Evolutionary conservation across 2,797 vertebrate genomes (phyloP).

Genomic region (Leptatherina wallacei): DNA sequence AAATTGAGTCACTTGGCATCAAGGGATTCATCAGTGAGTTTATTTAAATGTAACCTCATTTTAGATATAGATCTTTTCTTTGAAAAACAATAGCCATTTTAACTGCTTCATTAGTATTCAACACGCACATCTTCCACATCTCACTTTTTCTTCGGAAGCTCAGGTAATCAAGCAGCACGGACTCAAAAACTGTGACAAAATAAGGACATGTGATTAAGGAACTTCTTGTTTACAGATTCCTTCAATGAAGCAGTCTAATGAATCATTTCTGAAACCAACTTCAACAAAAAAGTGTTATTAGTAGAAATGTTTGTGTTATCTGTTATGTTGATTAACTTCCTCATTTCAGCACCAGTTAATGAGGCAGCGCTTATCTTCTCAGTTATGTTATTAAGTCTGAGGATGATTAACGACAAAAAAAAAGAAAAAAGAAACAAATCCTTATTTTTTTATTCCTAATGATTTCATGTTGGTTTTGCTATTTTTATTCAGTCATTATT

Average conservation of each 20-base stretch:
- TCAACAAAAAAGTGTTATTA: background rate
- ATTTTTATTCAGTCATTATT: background rate
- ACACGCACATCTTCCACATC: background rate
- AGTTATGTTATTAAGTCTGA: background rate
- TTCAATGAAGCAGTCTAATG: background rate
- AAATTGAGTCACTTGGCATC: constrained; percentile 98
- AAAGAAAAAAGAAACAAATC: background rate
- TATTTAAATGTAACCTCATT: background rate
- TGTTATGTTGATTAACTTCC: background rate
- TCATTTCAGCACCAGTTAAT: background rate
- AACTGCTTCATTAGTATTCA: background rate
- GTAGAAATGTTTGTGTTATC: constrained; percentile 4
- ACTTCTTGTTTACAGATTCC: background rate
- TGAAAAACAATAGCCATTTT: background rate
- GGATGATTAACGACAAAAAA: background rate
- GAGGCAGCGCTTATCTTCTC: background rate
- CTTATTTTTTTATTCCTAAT: background rate
- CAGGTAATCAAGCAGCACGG: background rate
- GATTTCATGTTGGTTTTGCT: background rate
- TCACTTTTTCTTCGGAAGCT: background rate
- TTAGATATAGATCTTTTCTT: background rate
- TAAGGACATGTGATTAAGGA: background rate
- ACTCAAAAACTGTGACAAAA: background rate
- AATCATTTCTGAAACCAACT: background rate
- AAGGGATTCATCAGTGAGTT: constrained; percentile 99